phyloP scores from a whole-genome alignment of 2,113 vertebrate species.

The Ardeotis arabs region DNA sequence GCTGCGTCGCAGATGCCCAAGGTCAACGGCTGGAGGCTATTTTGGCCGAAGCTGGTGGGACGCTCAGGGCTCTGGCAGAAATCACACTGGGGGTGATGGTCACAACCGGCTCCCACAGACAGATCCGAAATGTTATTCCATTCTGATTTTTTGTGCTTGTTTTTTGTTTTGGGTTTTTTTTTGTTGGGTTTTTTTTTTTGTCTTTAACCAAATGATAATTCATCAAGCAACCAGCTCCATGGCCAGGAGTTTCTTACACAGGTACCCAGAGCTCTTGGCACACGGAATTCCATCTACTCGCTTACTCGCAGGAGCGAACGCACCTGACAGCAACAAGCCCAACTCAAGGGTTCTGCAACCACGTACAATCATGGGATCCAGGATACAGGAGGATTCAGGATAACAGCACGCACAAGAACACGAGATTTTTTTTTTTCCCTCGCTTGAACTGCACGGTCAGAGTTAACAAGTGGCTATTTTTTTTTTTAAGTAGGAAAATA shows the following conservation, averaged over 20 bases:
- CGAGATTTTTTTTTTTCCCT: neutral
- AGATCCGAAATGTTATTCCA: neutral
- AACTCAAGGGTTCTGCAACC: neutral
- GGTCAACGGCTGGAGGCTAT: conserved; percentile 6
- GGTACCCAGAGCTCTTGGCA: neutral
- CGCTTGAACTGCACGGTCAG: accelerated
- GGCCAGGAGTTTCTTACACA: neutral
- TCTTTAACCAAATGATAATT: neutral
- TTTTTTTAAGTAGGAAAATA: neutral
- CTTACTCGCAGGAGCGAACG: neutral
- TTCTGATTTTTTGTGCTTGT: accelerated
- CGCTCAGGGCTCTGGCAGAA: neutral
- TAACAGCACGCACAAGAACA: neutral
- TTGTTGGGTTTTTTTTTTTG: neutral
- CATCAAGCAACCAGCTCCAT: neutral
- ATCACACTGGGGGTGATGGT: neutral
- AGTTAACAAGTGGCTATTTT: neutral
- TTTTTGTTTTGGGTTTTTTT: neutral
- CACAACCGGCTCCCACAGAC: neutral
- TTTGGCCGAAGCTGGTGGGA: neutral
- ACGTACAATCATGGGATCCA: accelerated
- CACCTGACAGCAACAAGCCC: neutral
- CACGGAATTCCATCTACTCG: neutral
- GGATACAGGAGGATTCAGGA: neutral
- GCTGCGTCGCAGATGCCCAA: neutral